A percentile compares a stretch with the other conserved stretches of the same genome.
Conservation (phyloP, 2,797 vertebrate genomes). For the Sphaeramia orbicularis region DNA sequence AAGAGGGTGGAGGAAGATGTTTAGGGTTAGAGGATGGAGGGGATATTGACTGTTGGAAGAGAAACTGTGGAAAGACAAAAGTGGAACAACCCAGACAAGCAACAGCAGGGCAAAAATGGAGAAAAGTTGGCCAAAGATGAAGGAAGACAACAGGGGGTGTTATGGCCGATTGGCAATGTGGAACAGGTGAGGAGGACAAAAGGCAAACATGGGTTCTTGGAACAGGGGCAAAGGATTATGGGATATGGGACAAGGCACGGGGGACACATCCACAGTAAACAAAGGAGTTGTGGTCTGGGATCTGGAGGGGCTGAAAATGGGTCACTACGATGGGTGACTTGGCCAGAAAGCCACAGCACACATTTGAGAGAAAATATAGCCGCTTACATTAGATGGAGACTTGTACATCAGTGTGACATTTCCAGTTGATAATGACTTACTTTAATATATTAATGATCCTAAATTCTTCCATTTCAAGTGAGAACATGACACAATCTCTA, state of each 20-base stretch:
- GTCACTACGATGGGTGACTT: slow-evolving; percentile 65
- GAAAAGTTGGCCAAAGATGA: slow-evolving; percentile 63
- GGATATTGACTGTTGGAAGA: neutral
- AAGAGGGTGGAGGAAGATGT: slow-evolving; percentile 3
- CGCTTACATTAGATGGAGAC: slow-evolving; percentile 1
- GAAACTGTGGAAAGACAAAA: slow-evolving; percentile 19
- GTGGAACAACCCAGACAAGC: slow-evolving; percentile 24
- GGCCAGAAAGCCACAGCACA: slow-evolving; percentile 53
- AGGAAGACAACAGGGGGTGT: slow-evolving; percentile 46
- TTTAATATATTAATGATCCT: neutral
- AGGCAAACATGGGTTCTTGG: slow-evolving; percentile 67
- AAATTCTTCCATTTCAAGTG: neutral
- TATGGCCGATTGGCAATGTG: slow-evolving; percentile 50
- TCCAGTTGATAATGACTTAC: neutral
- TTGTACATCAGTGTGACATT: neutral
- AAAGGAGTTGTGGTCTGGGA: slow-evolving; percentile 67
- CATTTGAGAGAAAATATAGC: slow-evolving; percentile 14
- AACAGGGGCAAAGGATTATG: slow-evolving; percentile 77
- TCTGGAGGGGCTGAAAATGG: slow-evolving; percentile 69
- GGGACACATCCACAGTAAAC: slow-evolving; percentile 73
- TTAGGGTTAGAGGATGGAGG: slow-evolving; percentile 3
- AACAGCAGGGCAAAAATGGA: neutral
- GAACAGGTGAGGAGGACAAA: slow-evolving; percentile 75
- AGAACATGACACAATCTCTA: neutral
- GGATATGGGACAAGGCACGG: slow-evolving; percentile 77